Conservation (phyloP, 1,140 invertebrate species). For the Drosophila pseudoananassae region DNA sequence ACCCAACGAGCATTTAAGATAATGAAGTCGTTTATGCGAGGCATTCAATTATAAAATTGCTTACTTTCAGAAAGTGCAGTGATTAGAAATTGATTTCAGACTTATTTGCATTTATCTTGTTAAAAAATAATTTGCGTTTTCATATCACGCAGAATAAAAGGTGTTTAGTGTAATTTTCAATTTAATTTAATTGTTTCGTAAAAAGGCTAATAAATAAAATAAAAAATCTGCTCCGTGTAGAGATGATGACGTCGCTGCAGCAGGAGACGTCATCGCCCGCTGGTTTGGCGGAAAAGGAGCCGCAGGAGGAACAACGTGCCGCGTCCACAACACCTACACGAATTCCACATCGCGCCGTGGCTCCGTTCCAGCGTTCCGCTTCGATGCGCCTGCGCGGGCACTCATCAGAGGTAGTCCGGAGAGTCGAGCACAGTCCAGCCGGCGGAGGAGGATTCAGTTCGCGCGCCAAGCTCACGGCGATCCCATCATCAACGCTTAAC, state of each 20-base stretch:
- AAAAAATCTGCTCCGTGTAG: background rate
- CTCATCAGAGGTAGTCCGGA: slow-evolving; percentile 36
- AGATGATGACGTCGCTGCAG: slow-evolving; percentile 60
- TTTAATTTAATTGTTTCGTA: background rate
- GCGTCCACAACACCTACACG: slow-evolving; percentile 55
- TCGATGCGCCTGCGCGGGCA: slow-evolving; percentile 69
- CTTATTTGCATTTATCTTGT: slow-evolving; percentile 38
- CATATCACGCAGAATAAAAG: slow-evolving; percentile 1
- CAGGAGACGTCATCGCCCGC: slow-evolving; percentile 58
- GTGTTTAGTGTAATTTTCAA: background rate
- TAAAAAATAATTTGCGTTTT: slow-evolving; percentile 12
- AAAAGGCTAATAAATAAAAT: background rate
- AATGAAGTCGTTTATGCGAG: slow-evolving; percentile 72
- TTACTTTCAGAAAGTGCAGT: slow-evolving; percentile 66
- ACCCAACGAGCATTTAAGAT: slow-evolving; percentile 58
- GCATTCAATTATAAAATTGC: slow-evolving; percentile 76
- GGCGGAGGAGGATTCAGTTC: slow-evolving; percentile 58
- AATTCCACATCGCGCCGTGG: slow-evolving; percentile 59
- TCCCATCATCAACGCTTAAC: slow-evolving; percentile 44
- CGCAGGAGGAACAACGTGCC: slow-evolving; percentile 12
- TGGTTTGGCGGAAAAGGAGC: slow-evolving; percentile 1
- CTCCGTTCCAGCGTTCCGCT: slow-evolving; percentile 63
- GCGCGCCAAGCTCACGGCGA: slow-evolving; percentile 68
- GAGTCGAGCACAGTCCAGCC: slow-evolving; percentile 12
- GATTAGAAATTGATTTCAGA: slow-evolving; percentile 27